Evolutionary conservation across 1,140 invertebrate species (phyloP), one percentile per base, ranked within the genome.

Genomic region (Listronotus oregonensis): DNA sequence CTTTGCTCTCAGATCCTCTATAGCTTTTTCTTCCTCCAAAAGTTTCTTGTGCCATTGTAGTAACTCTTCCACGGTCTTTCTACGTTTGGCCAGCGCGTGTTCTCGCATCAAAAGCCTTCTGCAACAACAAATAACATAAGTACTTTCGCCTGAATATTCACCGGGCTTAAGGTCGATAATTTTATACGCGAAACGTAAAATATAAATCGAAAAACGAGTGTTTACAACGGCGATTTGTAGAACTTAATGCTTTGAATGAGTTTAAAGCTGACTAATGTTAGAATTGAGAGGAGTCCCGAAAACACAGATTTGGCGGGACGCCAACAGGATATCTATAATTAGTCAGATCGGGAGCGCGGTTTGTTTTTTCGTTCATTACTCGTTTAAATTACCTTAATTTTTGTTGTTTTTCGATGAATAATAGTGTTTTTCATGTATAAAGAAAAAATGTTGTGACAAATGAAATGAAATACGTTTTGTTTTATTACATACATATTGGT

Each of bases 31-130:
- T 73, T 79, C 78, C 43, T 75, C 72, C 42, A 76, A 49, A 27
- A 79, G 67, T 56, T 72, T 72, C 50, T 76, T 71, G 67, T 79
- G 77, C 75, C 76, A 78, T 77, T 75, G 64, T 56, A 79, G 51
- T 31, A 79, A 57, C 18, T 78, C 77, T 67, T 78, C 75, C 14
- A 73, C 78, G 18, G 71, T 71, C 61, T 75, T 75, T 55, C 71
- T 65, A 34, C 78, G 70, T 60, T 77, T 75, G 44, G 76, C 66
- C 27, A 79, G 64, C 6, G 72, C 76, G n/a, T 63, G 70, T 68
- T 79, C 76, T 63, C 75, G 66, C 71, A 75, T 74, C 68, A 77
- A 74, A 54, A 79, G 65, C 31, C 69, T n/a, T 59, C 78, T 79
- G 58, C 34, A 75, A 73, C n/a, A 69, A 21, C 47, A 52, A 55